phyloP scores from a whole-genome alignment of 1,140 invertebrate genomes.

The Ceratina japonica region DNA sequence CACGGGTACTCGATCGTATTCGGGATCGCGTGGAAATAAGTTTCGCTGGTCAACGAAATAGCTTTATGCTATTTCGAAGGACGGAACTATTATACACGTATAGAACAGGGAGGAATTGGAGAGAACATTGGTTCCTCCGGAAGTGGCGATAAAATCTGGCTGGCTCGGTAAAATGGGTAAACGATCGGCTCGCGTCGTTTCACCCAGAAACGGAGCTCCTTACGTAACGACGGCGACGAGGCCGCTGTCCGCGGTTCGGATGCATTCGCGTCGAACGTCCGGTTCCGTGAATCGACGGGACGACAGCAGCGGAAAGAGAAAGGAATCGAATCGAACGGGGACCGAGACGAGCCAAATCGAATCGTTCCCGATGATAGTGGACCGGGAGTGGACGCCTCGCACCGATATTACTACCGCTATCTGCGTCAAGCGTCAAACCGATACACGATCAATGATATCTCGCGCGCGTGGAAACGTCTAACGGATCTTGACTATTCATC shows the following conservation, averaged over 20 bases:
- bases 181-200: neutral
- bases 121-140: too few species aligned
- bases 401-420: slow-evolving; percentile 47
- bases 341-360: neutral
- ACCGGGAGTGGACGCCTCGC: slow-evolving; percentile 17
- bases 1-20: too few species aligned
- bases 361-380: slow-evolving; percentile 14
- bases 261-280: slow-evolving; percentile 10
- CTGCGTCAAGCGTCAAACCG: slow-evolving; percentile 56
- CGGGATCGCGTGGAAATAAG: too few species aligned
- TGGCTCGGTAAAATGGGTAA: neutral
- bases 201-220: neutral
- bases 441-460: slow-evolving; percentile 69
- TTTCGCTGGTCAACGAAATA: too few species aligned
- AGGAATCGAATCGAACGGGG: neutral
- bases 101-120: too few species aligned
- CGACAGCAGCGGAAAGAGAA: slow-evolving; percentile 1
- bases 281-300: slow-evolving; percentile 27
- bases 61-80: too few species aligned
- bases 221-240: neutral
- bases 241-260: neutral
- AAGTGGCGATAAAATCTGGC: too few species aligned
- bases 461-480: slow-evolving; percentile 52
- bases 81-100: too few species aligned
- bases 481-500: slow-evolving; percentile 64